Base-by-base conservation (phyloP, 2,797 vertebrate species). In the Galaxias olidus region DNA sequence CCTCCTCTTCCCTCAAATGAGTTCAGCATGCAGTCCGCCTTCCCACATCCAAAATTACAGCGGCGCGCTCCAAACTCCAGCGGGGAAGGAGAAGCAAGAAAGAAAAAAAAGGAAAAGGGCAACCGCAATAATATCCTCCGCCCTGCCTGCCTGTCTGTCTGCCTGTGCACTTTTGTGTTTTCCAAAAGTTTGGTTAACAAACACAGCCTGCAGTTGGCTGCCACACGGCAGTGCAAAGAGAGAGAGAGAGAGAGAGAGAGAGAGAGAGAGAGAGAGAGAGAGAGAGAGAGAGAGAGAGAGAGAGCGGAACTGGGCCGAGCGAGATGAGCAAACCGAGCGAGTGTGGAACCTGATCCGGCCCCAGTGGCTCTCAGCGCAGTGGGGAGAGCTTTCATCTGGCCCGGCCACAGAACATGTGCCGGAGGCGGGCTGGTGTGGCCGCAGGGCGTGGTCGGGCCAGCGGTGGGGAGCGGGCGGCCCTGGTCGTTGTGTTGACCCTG, bases 31-130 rank as follows among this genome's bases (percentile, higher is more conserved):
- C 85, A 81, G 83, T 83, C 81, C 88, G 84, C 87, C 85, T 87
- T 84, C 83, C 90, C 89, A 84, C 86, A 91, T 92, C 92, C 93
- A 88, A 94, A 91, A 93, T 93, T 91, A 90, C 73, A 91, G 89
- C 80, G 61, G 75, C 62, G 77, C 74, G 59, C 86, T 85, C 72
- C 54, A 68, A 84, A 83, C 85, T 76, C 72, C 91, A 91, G 89
- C n/a, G n/a, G n/a, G n/a, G n/a, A n/a, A n/a, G n/a, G n/a, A n/a
- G n/a, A n/a, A n/a, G n/a, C n/a, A n/a, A n/a, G n/a, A n/a, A n/a
- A n/a, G n/a, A 91, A 88, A 90, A 93, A 92, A 93, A 91, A 30
- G 30, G 30, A 30, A 68, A 86, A 87, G 84, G 86, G 87, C 88
- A 92, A 84, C 85, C 86, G 85, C 72, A 82, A 85, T 91, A 93